Conservation (phyloP, 2,113 vertebrate genomes). For the Bos indicus region DNA sequence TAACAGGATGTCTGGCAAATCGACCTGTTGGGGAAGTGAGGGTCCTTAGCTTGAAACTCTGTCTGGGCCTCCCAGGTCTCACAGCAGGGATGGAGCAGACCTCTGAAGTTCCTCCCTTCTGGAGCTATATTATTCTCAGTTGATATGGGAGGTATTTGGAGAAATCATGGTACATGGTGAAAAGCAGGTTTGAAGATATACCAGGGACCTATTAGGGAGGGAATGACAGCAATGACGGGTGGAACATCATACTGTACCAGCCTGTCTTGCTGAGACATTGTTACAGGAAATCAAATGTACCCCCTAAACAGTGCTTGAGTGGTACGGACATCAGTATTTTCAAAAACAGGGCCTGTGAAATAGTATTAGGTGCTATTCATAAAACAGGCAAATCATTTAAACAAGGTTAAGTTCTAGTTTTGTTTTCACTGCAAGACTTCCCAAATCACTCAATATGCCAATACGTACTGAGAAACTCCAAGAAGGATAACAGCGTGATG, state of each 20-base stretch:
- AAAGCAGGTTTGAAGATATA: background rate
- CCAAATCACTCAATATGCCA: background rate
- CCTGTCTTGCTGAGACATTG: background rate
- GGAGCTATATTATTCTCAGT: background rate
- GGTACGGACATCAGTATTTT: background rate
- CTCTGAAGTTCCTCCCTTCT: background rate
- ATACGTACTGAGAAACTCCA: background rate
- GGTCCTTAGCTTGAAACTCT: background rate
- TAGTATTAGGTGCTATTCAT: background rate
- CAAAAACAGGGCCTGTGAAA: background rate
- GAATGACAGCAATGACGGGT: background rate
- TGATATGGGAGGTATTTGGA: background rate
- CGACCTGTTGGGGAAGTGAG: background rate
- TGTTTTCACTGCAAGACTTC: background rate
- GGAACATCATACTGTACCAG: background rate
- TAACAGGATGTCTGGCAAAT: background rate
- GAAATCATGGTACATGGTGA: background rate
- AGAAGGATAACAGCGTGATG: background rate
- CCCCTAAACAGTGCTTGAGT: background rate
- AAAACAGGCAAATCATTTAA: background rate
- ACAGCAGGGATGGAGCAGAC: background rate
- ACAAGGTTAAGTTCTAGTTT: background rate
- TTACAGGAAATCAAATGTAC: background rate
- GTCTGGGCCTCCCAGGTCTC: background rate
- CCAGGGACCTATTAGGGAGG: background rate